Base-by-base conservation (phyloP, 2,888 invertebrate genomes). In the Arge pagana region DNA sequence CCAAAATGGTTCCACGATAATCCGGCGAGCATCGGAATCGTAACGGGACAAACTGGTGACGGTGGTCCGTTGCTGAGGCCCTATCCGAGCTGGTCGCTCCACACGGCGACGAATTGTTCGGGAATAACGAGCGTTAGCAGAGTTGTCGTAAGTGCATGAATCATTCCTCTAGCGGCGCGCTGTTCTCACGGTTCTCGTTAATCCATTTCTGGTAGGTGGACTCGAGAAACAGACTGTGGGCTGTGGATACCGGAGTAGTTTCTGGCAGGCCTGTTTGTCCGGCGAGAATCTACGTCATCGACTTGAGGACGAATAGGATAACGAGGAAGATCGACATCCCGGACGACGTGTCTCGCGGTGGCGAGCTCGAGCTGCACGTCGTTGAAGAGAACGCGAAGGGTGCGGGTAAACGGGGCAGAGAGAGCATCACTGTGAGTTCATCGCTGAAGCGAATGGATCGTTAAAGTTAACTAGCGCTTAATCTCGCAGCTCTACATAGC, bases 51-150 rank as follows among this genome's bases (percentile, higher is more conserved):
- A 24, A 60, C 52, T 0, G 78, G 78, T 54, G 63, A 0, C 0
- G 80, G 26, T 75, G 81, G 10, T 72, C 80, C 5, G 76, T 80
- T 36, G 64, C 71, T 88, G 43, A 63, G 65, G 18, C 83, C 84
- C 0, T 88, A 86, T 72, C 88, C 88, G 0, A 78, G 80, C 71
- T 88, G 87, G 77, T 68, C 73, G 3, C 84, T 83, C 82, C 82
- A 87, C 57, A 81, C 81, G 58, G n/a, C n/a, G n/a, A 82, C 82
- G 0, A 54, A 83, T 67, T 88, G 88, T 62, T 77, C 83, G 21
- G 83, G 84, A 11, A 79, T 91, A 33, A 86, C 85, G 0, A 89
- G 87, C 0, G 89, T 88, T 2, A 89, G 85, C 66, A 80, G 90
- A 68, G 78, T 86, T n/a, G 82, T 85, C 60, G 90, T 90, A 77